Percentiles rank a stretch among this genome's conserved stretches.
These are phyloP conservation scores for Nomada ruficornis DNA, from an alignment of 2,888 invertebrate species.

Conservation along the genomic window DNA sequence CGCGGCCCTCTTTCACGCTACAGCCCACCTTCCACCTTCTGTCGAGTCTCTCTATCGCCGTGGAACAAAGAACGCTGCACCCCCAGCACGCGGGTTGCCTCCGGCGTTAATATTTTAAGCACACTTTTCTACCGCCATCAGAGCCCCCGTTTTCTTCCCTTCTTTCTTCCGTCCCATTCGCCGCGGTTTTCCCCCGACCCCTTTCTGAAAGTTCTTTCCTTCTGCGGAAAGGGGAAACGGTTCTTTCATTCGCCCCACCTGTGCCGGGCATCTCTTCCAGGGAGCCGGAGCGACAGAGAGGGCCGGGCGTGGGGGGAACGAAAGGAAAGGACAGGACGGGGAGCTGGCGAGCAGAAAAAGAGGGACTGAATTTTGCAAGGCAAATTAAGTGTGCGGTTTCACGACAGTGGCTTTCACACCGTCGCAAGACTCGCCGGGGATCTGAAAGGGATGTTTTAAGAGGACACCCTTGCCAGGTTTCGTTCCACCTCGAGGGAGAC, in stretches of 20 bases:
- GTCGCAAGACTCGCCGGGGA: conserved; percentile 64
- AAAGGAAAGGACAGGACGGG: conserved; percentile 11
- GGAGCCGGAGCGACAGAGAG: not conserved
- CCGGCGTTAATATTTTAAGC: conserved; percentile 84
- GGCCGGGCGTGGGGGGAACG: not conserved
- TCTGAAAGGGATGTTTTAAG: conserved; percentile 78
- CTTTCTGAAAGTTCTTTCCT: conserved; percentile 34
- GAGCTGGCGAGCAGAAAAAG: conserved; percentile 57
- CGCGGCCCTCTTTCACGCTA: conserved; percentile 74
- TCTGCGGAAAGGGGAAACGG: conserved; percentile 54
- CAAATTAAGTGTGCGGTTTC: conserved; percentile 84
- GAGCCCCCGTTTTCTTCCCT: conserved; percentile 37
- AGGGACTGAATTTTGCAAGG: conserved; percentile 83
- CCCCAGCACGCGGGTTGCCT: conserved; percentile 77
- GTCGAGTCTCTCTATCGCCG: conserved; percentile 71
- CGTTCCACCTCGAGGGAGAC: conserved; percentile 43
- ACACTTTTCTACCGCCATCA: conserved; percentile 81
- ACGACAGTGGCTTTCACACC: conserved; percentile 80
- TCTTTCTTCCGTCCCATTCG: conserved; percentile 50
- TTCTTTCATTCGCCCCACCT: conserved; percentile 59
- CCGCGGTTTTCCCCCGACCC: conserved; percentile 56
- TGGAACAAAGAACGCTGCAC: conserved; percentile 81
- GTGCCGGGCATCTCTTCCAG: conserved; percentile 25
- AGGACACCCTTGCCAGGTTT: conserved; percentile 61
- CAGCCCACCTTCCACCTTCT: conserved; percentile 47